A percentile compares a stretch with the other conserved stretches of the same genome.
These are phyloP conservation scores for Alcedo atthis DNA, from an alignment of 2,797 vertebrate species.

Conservation along the genomic window DNA sequence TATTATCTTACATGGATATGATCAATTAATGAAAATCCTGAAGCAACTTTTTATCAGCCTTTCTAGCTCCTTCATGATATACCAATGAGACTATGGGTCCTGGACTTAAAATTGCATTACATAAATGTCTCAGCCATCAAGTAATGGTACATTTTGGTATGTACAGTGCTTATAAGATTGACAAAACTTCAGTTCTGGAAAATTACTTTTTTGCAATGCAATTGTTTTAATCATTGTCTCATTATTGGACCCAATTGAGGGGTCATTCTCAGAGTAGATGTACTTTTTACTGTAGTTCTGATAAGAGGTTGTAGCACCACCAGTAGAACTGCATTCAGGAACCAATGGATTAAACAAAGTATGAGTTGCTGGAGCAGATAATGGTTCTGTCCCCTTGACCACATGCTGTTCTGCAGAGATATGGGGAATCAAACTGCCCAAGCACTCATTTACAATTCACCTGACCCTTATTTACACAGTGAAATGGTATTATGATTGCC, in stretches of 20 bases:
- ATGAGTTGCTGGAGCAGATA: not conserved
- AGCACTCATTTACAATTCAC: not conserved
- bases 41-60: not conserved
- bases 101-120: not conserved
- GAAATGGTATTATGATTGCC: not conserved
- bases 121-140: not conserved
- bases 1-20: fast-evolving
- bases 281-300: not conserved
- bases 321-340: not conserved
- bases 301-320: not conserved
- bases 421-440: not conserved
- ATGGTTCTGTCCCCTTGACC: not conserved
- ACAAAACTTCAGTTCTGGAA: not conserved
- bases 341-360: not conserved
- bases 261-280: not conserved
- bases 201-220: not conserved
- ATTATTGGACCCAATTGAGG: not conserved
- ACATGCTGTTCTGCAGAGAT: not conserved
- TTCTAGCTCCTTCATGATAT: not conserved
- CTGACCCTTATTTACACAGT: not conserved
- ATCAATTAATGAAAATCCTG: not conserved
- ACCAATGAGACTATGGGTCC: not conserved
- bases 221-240: not conserved
- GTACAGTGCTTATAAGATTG: not conserved
- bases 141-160: not conserved